A percentile compares a stretch with the other conserved stretches of the same genome.
Evolutionary conservation across 1,140 invertebrate species (phyloP).

Genomic region (Drosophila ercepeae): DNA sequence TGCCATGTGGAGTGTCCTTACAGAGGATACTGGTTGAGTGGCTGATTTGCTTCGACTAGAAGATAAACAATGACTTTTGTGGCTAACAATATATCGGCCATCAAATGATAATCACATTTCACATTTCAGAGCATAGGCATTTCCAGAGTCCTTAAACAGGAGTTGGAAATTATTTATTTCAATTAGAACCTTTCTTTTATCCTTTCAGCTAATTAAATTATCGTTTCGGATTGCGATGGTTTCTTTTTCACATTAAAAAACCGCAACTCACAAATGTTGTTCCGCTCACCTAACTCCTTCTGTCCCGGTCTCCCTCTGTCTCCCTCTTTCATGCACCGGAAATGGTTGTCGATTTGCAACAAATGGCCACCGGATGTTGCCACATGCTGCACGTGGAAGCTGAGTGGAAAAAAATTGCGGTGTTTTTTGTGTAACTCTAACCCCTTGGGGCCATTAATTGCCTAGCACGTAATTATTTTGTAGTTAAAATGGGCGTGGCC

Average conservation of each 20-base stretch:
- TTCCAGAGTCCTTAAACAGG: background rate
- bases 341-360: conserved; percentile 77
- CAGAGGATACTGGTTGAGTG: conserved; percentile 26
- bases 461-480: conserved; percentile 80
- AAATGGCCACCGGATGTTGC: conserved; percentile 79
- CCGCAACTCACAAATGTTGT: conserved; percentile 63
- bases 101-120: conserved; percentile 11
- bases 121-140: no score
- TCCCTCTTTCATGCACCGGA: conserved; percentile 66
- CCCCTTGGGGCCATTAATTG: conserved; percentile 76
- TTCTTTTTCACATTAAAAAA: conserved; percentile 52
- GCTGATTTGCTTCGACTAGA: conserved; percentile 25
- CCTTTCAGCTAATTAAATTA: conserved; percentile 48
- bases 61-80: conserved; percentile 42
- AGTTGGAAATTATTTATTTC: background rate
- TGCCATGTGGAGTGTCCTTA: conserved; percentile 18
- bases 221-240: conserved; percentile 44
- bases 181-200: background rate
- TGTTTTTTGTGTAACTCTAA: conserved; percentile 60
- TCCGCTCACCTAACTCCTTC: conserved; percentile 3
- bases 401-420: conserved; percentile 25
- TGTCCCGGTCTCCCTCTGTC: no score
- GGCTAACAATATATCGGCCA: background rate
- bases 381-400: conserved; percentile 66
- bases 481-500: conserved; percentile 71